Evolutionary conservation across 2,113 vertebrate species (phyloP), one percentile per base, ranked within the genome.

Genomic region (Elephas maximus): DNA sequence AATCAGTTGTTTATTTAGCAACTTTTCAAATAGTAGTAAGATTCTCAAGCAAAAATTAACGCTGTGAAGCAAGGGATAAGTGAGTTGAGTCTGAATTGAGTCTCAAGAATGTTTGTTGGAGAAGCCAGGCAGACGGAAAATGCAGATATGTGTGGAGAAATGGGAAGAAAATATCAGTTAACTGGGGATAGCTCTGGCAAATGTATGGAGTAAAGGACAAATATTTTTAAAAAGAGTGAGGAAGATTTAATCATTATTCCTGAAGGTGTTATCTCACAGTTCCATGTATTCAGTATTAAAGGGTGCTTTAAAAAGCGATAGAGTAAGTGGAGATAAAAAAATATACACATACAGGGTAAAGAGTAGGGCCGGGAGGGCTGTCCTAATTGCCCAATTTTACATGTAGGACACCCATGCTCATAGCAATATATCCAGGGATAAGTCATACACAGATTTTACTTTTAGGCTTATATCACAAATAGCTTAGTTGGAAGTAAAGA

Each of bases 251-350:
- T 88, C 6, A 57, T 93, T 93, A 51, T 91, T 81, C 8, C 18
- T 77, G 33, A 91, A 5, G n/a, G 7, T 48, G 80, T 51, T 10
- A 84, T 88, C 73, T 94, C 44, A 63, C 6, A 80, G 10, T 63
- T 90, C 18, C 14, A 92, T 57, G 7, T 69, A 90, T 2, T 69
- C 5, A 73, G 20, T 93, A 83, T 77, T 60, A 80, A 90, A 93
- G 69, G 69, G 87, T 8, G 78, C 60, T 67, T 95, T 86, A 69
- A 33, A 88, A 96, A 88, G 8, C 17, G 96, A 82, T 93, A 88
- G 1, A 71, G 17, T 81, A 81, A 82, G 11, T 51, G 21, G 90
- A 76, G 9, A 45, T 15, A 33, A 65, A 83, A 83, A 69, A 80
- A 65, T 41, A 10, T n/a, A 15, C 80, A 71, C 8, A 82, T 5